Evolutionary conservation across 1,140 invertebrate genomes (phyloP).

Genomic region (Dinoponera quadriceps): DNA sequence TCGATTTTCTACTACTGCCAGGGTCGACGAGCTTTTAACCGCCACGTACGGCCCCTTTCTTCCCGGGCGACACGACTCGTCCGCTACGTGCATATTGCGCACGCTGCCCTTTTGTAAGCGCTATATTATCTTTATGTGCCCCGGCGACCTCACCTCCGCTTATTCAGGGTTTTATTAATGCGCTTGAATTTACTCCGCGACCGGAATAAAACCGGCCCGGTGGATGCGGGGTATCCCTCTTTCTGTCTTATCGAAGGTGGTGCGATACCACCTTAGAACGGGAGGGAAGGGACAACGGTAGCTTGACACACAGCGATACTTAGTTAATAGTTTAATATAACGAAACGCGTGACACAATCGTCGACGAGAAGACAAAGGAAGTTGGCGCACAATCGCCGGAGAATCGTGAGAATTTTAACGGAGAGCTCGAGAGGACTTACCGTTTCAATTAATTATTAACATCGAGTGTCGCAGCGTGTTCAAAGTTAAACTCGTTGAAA

Average conservation of each 20-base stretch:
- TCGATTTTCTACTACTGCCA: slow-evolving; percentile 54
- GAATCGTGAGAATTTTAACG: too few relatives aligned
- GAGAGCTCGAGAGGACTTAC: too few relatives aligned
- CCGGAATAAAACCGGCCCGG: slow-evolving; percentile 48
- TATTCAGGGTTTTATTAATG: slow-evolving; percentile 62
- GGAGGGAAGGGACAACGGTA: neutral
- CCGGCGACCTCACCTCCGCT: slow-evolving; percentile 45
- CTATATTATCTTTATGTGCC: slow-evolving; percentile 59
- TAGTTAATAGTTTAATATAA: too few relatives aligned
- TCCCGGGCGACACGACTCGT: slow-evolving; percentile 50
- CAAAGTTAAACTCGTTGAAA: too few relatives aligned
- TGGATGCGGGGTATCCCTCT: slow-evolving; percentile 24
- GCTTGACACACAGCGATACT: neutral
- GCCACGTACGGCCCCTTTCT: slow-evolving; percentile 55
- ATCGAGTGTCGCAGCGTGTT: too few relatives aligned
- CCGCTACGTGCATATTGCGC: slow-evolving; percentile 48
- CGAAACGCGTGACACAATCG: too few relatives aligned
- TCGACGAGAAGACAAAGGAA: too few relatives aligned
- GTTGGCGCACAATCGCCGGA: too few relatives aligned
- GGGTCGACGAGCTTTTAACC: slow-evolving; percentile 52
- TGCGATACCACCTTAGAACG: slow-evolving; percentile 3
- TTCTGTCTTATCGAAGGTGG: neutral
- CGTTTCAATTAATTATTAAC: too few relatives aligned
- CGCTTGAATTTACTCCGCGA: slow-evolving; percentile 57
- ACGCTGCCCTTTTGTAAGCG: slow-evolving; percentile 53